Base-by-base conservation (phyloP, 2,113 vertebrate genomes). In the Cheirogaleus medius region DNA sequence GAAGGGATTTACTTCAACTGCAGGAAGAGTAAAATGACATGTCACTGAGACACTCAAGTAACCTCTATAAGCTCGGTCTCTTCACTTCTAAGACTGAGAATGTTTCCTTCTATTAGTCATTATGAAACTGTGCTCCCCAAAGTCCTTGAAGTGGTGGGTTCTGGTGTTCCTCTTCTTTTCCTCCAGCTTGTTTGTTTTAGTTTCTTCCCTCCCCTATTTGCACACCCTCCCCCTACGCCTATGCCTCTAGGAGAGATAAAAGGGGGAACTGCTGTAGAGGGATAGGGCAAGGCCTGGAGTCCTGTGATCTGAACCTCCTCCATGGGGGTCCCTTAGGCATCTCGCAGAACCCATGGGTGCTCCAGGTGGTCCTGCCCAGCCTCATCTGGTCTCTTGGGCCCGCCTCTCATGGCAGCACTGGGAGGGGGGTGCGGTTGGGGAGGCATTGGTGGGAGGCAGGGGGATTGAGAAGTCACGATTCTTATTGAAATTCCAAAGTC, bases 201-300 rank as follows among this genome's bases (percentile, higher is more conserved):
- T 34, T 44, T 74, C 74, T 64, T 86, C 86, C 44, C 37, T 29
- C 15, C 15, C 37, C 6, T 44, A 11, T 37, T 21, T 37, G 25
- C 4, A 37, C 1, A 11, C 1, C 21, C 15, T 4, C n/a, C 6
- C 44, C 17, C 9, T 4, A 47, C 0, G 5, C 17, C 47, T 44
- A 9, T 10, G 8, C 34, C 44, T 81, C 29, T 6, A 69, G 44
- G 25, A 64, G 71, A 52, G 34, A 80, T 4, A 5, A n/a, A 54
- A 91, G 34, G 44, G 32, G 6, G 25, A 44, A 2, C 37, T 47
- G 27, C 52, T 32, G 14, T 34, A 44, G 8, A 49, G 60, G 1
- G 25, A 8, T 4, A 47, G 37, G 4, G 0, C n/a, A 27, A 77
- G n/a, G n/a, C 34, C 68, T 76, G 34, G 66, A 34, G 47, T 42